phyloP scores from a whole-genome alignment of 2,113 vertebrate genomes.

The Cyphomyrus discorhynchus region DNA sequence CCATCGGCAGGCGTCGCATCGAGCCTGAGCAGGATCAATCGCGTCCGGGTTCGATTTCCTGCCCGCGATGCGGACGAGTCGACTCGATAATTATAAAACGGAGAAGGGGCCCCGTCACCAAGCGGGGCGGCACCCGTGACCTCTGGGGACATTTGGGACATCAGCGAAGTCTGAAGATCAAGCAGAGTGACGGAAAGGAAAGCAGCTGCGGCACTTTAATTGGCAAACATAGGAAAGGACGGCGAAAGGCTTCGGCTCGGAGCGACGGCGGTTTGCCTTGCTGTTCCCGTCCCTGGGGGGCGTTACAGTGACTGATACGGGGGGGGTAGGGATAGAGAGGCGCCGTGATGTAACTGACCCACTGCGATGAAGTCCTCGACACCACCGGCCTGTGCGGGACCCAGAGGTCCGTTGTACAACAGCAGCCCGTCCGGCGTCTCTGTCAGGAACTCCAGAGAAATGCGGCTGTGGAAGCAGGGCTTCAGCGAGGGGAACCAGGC shows the following conservation, averaged over 20 bases:
- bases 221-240: not conserved
- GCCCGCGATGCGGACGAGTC: conserved; percentile 20
- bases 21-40: conserved; percentile 45
- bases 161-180: not conserved
- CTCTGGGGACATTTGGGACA: not conserved
- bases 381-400: conserved; percentile 48
- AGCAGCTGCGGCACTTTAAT: not conserved
- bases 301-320: not conserved
- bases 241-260: not conserved
- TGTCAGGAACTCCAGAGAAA: conserved; percentile 78
- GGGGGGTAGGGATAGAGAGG: not conserved
- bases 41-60: conserved; percentile 47
- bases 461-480: conserved; percentile 71
- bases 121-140: not conserved
- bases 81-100: conserved; percentile 49
- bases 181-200: not conserved
- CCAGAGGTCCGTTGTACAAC: conserved; percentile 69
- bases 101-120: conserved; percentile 18
- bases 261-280: not conserved
- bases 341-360: conserved; percentile 50
- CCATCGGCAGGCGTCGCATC: conserved; percentile 30
- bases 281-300: not conserved
- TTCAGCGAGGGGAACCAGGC: conserved; percentile 79
- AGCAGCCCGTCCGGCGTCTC: conserved; percentile 68
- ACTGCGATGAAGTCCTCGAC: conserved; percentile 70